A percentile compares a stretch with the other conserved stretches of the same genome.
Conservation (phyloP, 2,888 invertebrate species). For the Atethmia centrago region DNA sequence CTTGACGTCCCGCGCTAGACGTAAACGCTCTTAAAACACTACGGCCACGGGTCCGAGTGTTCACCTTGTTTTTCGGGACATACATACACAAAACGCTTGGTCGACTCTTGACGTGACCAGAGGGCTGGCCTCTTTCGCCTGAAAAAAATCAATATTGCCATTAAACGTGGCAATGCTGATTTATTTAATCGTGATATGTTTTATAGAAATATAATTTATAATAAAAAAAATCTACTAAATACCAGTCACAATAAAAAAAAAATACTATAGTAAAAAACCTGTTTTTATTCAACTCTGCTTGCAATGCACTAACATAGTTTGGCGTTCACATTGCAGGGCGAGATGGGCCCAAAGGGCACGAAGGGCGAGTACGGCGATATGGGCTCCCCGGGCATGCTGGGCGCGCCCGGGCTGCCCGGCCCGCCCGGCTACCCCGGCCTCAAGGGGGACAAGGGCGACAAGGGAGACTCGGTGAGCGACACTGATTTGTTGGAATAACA, state of each 20-base stretch:
- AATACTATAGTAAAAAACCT: no score
- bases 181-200: no score
- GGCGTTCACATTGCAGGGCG: conserved; percentile 90
- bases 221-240: no score
- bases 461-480: conserved; percentile 96
- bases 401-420: conserved; percentile 96
- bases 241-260: no score
- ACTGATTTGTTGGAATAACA: neutral
- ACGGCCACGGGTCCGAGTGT: neutral
- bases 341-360: conserved; percentile 96
- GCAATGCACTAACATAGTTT: neutral
- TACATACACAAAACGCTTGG: neutral
- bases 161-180: no score
- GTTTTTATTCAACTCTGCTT: neutral
- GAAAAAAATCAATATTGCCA: no score
- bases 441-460: conserved; percentile 97
- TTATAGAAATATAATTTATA: no score
- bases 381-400: conserved; percentile 98
- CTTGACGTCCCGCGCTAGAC: no score
- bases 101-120: neutral
- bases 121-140: no score
- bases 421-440: conserved; percentile 96
- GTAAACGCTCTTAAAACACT: no score
- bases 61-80: neutral
- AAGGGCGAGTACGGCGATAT: conserved; percentile 97